Base-by-base conservation (phyloP, 2,888 invertebrate species). In the Xylota sylvarum region DNA sequence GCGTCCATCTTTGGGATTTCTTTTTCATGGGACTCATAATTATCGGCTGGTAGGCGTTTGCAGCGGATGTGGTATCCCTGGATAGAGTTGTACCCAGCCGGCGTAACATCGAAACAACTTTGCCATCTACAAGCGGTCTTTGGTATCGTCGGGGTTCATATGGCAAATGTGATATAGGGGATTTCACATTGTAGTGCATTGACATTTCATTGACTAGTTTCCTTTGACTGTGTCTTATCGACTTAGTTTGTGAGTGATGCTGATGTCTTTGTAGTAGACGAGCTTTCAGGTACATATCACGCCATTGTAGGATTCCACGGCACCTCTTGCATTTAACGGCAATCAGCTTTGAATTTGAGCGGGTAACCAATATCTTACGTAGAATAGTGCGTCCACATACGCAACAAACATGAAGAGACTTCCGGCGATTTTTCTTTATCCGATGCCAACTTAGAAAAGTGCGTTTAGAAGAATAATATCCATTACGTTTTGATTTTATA, bases 101-200 rank as follows among this genome's bases (percentile, higher is more conserved):
- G 3, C 92, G 89, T 46, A 92, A 89, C 91, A 92, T 92, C 52
- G 92, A 90, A 32, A 92, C 92, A 46, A 92, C 89, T 86, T 92
- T 92, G 32, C 92, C 92, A 88, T 92, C 92, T 37, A 92, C 89
- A 23, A 90, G 88, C 17, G 91, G 91, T 65, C 89, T 88, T 50
- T 88, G 89, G 84, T 82, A 79, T 67, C 62, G 50, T 48, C 30
- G 80, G 50, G 23, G 60, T 35, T 73, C 84, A 19, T 85, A 76
- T 56, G 76, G 80, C 30, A 76, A 19, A 35, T 70, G 64, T 32
- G 67, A 55, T 17, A 32, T 17, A 14, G 23, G 10, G 9, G 14
- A 27, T 3, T 17, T 55, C 6, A 35, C 30, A 55, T 19, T 48
- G 19, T 12, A 1, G 35, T 32, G 55, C 27, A 27, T 48, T 40